A percentile compares a stretch with the other conserved stretches of the same genome.
phyloP scores from a whole-genome alignment of 2,888 invertebrate genomes.

The Hypselothyrea guttata region DNA sequence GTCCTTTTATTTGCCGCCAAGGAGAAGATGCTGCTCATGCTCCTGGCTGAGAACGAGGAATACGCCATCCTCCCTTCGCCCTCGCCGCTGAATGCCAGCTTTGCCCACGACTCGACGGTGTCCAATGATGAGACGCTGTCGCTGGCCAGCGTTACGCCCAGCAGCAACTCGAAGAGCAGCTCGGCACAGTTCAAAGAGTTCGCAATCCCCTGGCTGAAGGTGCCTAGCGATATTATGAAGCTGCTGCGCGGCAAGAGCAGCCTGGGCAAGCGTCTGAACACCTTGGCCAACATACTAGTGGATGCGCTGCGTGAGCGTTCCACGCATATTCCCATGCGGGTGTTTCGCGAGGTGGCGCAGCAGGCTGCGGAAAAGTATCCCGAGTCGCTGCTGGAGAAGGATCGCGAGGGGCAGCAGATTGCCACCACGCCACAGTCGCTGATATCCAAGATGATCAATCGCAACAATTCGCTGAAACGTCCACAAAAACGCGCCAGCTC shows the following conservation, averaged over 20 bases:
- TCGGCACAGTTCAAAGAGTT: conserved; percentile 65
- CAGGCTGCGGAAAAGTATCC: conserved; percentile 71
- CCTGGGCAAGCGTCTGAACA: conserved; percentile 63
- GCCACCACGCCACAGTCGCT: conserved; percentile 69
- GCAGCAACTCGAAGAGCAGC: conserved; percentile 56
- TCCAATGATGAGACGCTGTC: conserved; percentile 66
- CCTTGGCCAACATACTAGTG: conserved; percentile 62
- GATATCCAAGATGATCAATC: conserved; percentile 68
- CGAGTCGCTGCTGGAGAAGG: conserved; percentile 67
- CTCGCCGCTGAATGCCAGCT: conserved; percentile 71
- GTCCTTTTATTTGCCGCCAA: conserved; percentile 69
- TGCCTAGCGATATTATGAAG: conserved; percentile 70
- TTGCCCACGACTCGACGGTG: conserved; percentile 66
- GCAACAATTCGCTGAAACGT: conserved; percentile 67
- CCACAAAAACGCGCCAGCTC: conserved; percentile 65
- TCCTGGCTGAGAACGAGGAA: conserved; percentile 60
- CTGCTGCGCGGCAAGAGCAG: conserved; percentile 55
- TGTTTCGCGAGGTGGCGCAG: conserved; percentile 69
- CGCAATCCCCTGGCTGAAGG: conserved; percentile 65
- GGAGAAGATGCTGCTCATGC: conserved; percentile 64
- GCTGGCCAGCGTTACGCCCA: conserved; percentile 65
- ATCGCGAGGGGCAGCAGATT: conserved; percentile 68
- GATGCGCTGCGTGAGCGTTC: conserved; percentile 64
- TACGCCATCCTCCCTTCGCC: conserved; percentile 70
- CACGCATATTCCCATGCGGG: conserved; percentile 58